A percentile compares a stretch with the other conserved stretches of the same genome.
phyloP scores from a whole-genome alignment of 2,888 invertebrate genomes.

The Melipona bicolor region DNA sequence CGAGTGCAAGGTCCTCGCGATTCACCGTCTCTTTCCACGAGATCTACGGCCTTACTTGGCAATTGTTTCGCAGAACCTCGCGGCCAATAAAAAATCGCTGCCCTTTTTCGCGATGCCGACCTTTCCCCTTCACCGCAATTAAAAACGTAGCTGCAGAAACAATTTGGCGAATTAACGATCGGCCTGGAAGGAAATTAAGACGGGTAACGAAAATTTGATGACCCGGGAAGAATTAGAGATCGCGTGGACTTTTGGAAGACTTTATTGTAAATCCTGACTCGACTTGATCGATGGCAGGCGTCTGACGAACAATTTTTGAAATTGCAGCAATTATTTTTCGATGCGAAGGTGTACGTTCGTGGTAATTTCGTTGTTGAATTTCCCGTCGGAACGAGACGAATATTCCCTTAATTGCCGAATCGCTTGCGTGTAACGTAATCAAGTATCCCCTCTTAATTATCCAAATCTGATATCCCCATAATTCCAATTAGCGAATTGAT shows the following conservation, averaged over 20 bases:
- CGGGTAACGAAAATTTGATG: neutral
- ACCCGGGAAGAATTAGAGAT: neutral
- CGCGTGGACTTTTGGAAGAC: neutral
- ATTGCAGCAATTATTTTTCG: slow-evolving; percentile 59
- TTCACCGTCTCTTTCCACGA: slow-evolving; percentile 62
- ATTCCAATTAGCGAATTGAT: slow-evolving; percentile 73
- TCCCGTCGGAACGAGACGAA: slow-evolving; percentile 3
- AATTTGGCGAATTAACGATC: slow-evolving; percentile 5
- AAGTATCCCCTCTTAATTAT: slow-evolving; percentile 67
- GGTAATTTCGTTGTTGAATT: slow-evolving; percentile 49
- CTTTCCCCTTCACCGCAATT: neutral
- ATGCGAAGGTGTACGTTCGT: slow-evolving; percentile 16
- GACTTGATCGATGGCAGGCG: slow-evolving; percentile 1
- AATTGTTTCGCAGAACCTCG: slow-evolving; percentile 55
- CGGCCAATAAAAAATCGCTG: slow-evolving; percentile 32
- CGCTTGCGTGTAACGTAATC: slow-evolving; percentile 62
- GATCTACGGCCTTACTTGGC: slow-evolving; percentile 23
- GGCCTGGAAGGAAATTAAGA: neutral
- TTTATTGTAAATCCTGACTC: neutral
- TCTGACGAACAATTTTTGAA: slow-evolving; percentile 28
- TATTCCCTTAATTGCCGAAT: slow-evolving; percentile 66
- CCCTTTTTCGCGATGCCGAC: neutral
- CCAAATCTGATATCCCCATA: slow-evolving; percentile 71
- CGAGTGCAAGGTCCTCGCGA: slow-evolving; percentile 69
- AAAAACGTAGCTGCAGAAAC: neutral